Evolutionary conservation across 2,113 vertebrate species (phyloP), one percentile per base, ranked within the genome.

Genomic region (Nothocercus nigrocapillus): DNA sequence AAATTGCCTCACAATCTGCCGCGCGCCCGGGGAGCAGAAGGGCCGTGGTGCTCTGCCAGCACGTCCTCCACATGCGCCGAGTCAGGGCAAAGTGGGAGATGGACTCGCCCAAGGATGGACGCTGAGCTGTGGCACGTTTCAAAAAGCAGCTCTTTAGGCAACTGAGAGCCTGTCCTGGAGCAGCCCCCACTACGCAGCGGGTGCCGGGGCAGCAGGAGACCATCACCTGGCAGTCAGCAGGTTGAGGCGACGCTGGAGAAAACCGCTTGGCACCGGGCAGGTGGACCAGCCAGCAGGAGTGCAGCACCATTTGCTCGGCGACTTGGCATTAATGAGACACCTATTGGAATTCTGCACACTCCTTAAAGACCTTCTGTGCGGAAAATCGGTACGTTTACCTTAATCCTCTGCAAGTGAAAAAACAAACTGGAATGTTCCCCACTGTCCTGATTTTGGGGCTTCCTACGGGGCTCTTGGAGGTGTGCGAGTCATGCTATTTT

Each of bases 271-370:
- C 97, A 97, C 89, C 0, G 1, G 95, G 84, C 97, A 97, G 96
- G 97, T 96, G 97, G 87, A 85, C 47, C 40, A 92, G 88, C 89
- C 97, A 97, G 97, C 95, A 51, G 97, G 97, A 96, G 95, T 78
- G 95, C 19, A 24, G 89, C 88, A 59, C 94, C 95, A 85, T 90
- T 93, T 91, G 89, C 88, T 95, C 92, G 63, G 20, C 2, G 0
- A 13, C 88, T 95, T 97, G 97, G 97, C 97, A 95, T 90, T 97
- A 97, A 97, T 96, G 97, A 97, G 96, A 97, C 95, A 96, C 96
- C 90, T 94, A 88, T 93, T 95, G 93, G 97, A 98, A 95, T 96
- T 81, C 94, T 85, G 61, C 49, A 54, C 27, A 9, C 47, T 85
- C 91, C 93, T 93, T 94, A 96, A 85, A 97, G 95, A 77, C 58